A percentile compares a stretch with the other conserved stretches of the same genome.
These are phyloP conservation scores for Chlorocebus sabaeus DNA, from an alignment of 2,113 vertebrate genomes.

Conservation along the genomic window DNA sequence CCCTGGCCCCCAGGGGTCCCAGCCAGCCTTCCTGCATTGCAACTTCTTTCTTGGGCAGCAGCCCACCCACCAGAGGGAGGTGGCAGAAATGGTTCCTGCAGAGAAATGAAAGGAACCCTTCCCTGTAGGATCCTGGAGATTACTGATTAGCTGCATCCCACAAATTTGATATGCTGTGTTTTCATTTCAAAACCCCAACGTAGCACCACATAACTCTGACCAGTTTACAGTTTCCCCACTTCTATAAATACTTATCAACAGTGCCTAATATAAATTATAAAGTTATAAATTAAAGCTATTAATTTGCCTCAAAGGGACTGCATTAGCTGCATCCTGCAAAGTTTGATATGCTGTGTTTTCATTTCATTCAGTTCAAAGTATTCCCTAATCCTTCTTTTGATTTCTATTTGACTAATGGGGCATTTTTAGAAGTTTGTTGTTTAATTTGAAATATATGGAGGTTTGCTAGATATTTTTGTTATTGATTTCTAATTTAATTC, in stretches of 20 bases:
- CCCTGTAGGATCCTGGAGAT: background rate
- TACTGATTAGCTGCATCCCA: background rate
- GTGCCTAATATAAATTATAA: background rate
- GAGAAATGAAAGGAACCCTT: background rate
- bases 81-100: background rate
- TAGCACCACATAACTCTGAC: rapidly evolving
- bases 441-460: background rate
- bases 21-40: background rate
- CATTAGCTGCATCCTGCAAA: background rate
- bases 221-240: no score
- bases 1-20: background rate
- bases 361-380: background rate
- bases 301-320: background rate
- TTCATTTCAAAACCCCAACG: no score
- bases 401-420: background rate
- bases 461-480: background rate
- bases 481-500: background rate
- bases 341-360: background rate
- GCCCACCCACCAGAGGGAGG: background rate
- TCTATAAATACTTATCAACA: no score
- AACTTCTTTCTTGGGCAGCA: background rate
- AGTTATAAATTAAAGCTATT: background rate
- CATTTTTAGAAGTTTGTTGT: background rate
- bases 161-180: no score
- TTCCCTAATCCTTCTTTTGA: background rate